Evolutionary conservation across 2,113 vertebrate genomes (phyloP).

Genomic region (Nansenia antarctica): DNA sequence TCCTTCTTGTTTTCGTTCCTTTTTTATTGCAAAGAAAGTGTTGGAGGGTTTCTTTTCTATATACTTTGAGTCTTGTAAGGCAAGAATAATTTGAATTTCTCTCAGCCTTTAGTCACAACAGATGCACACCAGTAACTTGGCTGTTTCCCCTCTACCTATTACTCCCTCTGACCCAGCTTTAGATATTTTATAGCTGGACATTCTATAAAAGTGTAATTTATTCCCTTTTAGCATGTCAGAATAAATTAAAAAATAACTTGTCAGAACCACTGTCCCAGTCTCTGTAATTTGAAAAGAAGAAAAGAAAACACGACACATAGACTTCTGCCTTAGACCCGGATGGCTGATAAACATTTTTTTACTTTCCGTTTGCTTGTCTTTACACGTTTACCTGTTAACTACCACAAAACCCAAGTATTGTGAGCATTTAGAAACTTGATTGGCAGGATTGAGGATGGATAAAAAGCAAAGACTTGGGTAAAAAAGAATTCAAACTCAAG

Average conservation of each 20-base stretch:
- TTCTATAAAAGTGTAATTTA: conserved; percentile 87
- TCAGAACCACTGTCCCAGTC: conserved; percentile 82
- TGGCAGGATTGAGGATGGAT: neutral
- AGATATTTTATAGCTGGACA: conserved; percentile 78
- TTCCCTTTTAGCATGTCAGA: conserved; percentile 88
- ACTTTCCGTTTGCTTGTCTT: conserved; percentile 21
- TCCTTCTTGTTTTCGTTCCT: conserved; percentile 37
- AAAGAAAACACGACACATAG: conserved; percentile 9
- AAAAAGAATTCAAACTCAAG: neutral
- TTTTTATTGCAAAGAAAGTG: conserved; percentile 58
- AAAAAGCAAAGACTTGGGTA: neutral
- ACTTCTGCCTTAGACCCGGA: neutral
- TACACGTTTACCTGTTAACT: conserved; percentile 13
- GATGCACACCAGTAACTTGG: conserved; percentile 44
- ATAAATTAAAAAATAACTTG: conserved; percentile 82
- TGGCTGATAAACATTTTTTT: neutral
- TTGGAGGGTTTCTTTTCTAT: conserved; percentile 71
- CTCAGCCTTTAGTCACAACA: conserved; percentile 43
- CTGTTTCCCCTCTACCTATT: conserved; percentile 14
- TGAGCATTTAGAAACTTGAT: neutral
- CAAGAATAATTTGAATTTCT: conserved; percentile 36
- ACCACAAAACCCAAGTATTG: conserved; percentile 18
- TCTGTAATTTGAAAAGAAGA: conserved; percentile 78
- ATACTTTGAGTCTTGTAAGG: conserved; percentile 74
- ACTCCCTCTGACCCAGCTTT: conserved; percentile 74